A percentile compares a stretch with the other conserved stretches of the same genome.
Evolutionary conservation across 2,113 vertebrate genomes (phyloP).

Genomic region (Anhinga rufa): DNA sequence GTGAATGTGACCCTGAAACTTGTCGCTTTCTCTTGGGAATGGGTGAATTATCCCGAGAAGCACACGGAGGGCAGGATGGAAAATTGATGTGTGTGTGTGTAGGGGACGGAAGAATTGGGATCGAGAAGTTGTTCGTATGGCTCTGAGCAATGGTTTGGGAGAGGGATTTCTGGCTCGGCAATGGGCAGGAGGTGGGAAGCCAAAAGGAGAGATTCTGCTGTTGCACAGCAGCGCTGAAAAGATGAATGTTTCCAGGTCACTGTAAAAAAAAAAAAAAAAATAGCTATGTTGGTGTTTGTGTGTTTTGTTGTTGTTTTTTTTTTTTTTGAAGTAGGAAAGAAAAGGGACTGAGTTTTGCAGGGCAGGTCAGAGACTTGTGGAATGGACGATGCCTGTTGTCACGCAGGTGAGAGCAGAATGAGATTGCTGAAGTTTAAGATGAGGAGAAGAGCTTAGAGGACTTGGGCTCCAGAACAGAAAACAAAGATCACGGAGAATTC

Average conservation of each 20-base stretch:
- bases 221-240: background rate
- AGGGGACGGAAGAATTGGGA: background rate
- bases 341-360: conserved; percentile 33
- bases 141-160: conserved; percentile 19
- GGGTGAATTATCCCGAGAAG: background rate
- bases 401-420: background rate
- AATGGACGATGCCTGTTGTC: conserved; percentile 43
- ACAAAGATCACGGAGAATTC: background rate
- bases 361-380: conserved; percentile 12
- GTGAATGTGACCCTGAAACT: conserved; percentile 35
- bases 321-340: conserved; percentile 36
- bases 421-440: background rate
- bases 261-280: conserved; percentile 27
- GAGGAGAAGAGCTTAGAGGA: conserved; percentile 2
- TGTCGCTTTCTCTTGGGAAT: background rate
- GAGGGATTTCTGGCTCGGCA: background rate
- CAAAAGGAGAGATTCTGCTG: background rate
- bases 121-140: background rate
- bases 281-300: conserved; percentile 45
- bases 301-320: conserved; percentile 40
- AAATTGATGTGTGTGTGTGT: background rate
- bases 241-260: conserved; percentile 48
- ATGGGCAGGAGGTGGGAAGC: background rate
- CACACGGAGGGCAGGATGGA: background rate
- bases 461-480: background rate